A percentile compares a stretch with the other conserved stretches of the same genome.
Evolutionary conservation across 2,888 invertebrate genomes (phyloP).

Genomic region (Drosophila merina): DNA sequence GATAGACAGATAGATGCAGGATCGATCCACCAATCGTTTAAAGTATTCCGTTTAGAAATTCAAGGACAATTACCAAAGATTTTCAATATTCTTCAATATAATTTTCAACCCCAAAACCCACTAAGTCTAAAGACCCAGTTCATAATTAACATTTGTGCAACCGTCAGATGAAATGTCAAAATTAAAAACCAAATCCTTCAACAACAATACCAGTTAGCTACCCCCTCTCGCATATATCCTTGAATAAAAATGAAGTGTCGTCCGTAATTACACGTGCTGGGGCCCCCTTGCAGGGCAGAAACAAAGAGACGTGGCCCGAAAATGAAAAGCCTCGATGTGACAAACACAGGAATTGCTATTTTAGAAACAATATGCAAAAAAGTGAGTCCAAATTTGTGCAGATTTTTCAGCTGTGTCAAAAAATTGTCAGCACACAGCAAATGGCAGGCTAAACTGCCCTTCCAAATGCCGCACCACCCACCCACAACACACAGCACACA

Average conservation of each 20-base stretch:
- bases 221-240: constrained; percentile 49
- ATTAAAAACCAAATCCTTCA: constrained; percentile 28
- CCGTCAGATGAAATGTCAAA: constrained; percentile 66
- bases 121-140: neutral
- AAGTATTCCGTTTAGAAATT: too few species aligned
- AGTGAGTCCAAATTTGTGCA: constrained; percentile 62
- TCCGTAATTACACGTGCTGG: constrained; percentile 69
- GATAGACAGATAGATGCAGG: too few species aligned
- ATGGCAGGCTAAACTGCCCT: constrained; percentile 59
- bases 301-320: constrained; percentile 14
- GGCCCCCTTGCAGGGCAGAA: constrained; percentile 51
- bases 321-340: constrained; percentile 49
- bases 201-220: constrained; percentile 3
- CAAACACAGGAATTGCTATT: constrained; percentile 68
- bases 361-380: constrained; percentile 54
- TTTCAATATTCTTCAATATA: too few species aligned
- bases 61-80: too few species aligned
- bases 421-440: constrained; percentile 72
- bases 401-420: constrained; percentile 80
- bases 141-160: neutral
- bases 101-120: neutral
- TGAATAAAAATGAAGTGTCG: constrained; percentile 64
- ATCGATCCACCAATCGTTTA: too few species aligned
- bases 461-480: constrained; percentile 1
- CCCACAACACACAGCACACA: constrained; percentile 12